A percentile compares a stretch with the other conserved stretches of the same genome.
These are phyloP conservation scores for Parnassius glacialis DNA, from an alignment of 2,888 invertebrate genomes.

Conservation along the genomic window DNA sequence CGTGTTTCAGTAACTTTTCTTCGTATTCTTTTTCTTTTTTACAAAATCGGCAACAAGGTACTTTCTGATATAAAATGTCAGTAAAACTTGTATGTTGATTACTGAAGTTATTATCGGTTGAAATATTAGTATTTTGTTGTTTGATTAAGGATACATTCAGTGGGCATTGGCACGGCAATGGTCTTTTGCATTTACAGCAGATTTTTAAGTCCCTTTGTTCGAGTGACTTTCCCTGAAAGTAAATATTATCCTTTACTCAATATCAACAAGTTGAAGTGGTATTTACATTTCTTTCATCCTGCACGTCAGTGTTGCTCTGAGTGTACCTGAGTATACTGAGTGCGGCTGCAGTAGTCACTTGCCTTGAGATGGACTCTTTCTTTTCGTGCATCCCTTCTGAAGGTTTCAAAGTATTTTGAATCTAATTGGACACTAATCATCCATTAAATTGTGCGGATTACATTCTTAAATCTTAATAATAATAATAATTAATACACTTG, in stretches of 20 bases:
- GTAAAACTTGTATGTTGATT: constrained; percentile 7
- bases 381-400: no score
- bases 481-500: no score
- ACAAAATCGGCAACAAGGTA: constrained; percentile 15
- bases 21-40: constrained; percentile 13
- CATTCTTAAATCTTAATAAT: no score
- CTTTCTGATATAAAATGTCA: neutral
- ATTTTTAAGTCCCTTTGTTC: neutral
- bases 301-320: no score
- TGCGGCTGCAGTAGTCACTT: no score
- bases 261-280: neutral
- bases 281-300: no score
- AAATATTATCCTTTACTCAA: neutral
- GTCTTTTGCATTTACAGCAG: constrained; percentile 5
- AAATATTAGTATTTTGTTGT: neutral
- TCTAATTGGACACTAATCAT: no score
- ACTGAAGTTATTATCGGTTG: constrained; percentile 3
- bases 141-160: neutral
- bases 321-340: no score
- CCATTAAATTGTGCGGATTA: no score
- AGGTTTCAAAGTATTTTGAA: no score
- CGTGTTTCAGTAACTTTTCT: constrained; percentile 11
- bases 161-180: constrained; percentile 11
- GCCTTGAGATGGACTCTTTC: no score
- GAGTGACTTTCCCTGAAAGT: neutral